Evolutionary conservation across 2,888 invertebrate genomes (phyloP), one percentile per base, ranked within the genome.

Genomic region (Leptinotarsa juncta): DNA sequence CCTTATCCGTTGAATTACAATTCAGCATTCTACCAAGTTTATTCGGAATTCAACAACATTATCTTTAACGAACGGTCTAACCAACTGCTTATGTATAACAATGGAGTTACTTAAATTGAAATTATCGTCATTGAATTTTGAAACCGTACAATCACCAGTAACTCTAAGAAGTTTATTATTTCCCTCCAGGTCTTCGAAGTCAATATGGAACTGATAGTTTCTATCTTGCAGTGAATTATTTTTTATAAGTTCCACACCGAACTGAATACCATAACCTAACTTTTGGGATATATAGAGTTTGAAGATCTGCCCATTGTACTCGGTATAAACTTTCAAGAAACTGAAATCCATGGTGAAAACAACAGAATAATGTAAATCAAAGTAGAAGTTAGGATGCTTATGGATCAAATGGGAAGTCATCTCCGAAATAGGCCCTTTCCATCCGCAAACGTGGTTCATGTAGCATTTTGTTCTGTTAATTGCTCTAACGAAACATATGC

Each of bases 281-380:
- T 67, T 42, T n/a, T 32, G 16, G n/a, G 23, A 51, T 12, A 68
- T 10, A 5, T 42, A 32, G 1, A 68, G 16, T 18, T 68, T 26
- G 68, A 68, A 68, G 50, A 68, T 32, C 10, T 55, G 68, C 3
- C 26, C 50, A 32, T 68, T 68, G 26, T 18, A 55, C 18, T 68
- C 55, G 3, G 50, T 55, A 20, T 23, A 55, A 53, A 15, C 18
- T 7, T 12, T 20, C 67, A 23, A 14, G 12, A 32, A 10, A 18
- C 5, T 12, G 26, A 55, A n/a, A 18, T 15, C 55, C 55, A 53
- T 18, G 18, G 53, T 14, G 4, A 55, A 42, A 32, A 32, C 23
- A 32, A 15, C 32, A 0, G 18, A 18, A 42, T 42, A 55, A 4
- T n/a, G 16, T 2, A 53, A 16, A 18, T 53, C 42, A 7, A 53